phyloP scores from a whole-genome alignment of 2,888 invertebrate species.

The Helleia helle region DNA sequence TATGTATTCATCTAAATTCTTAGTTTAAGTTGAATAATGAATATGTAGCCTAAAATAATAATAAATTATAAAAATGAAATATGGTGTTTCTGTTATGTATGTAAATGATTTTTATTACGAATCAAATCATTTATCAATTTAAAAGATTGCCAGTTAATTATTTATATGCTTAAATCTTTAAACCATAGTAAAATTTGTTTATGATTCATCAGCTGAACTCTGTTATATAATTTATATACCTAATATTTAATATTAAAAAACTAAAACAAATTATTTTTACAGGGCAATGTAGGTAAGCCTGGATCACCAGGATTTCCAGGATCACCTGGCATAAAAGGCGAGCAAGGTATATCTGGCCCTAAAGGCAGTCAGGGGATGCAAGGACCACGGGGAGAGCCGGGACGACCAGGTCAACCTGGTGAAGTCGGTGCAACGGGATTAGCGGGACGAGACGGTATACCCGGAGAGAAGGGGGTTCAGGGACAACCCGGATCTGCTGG shows the following conservation, averaged over 20 bases:
- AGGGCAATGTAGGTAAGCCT: conserved; percentile 87
- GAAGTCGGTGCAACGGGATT: conserved; percentile 83
- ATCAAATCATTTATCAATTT: too few relatives aligned
- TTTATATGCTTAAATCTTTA: too few relatives aligned
- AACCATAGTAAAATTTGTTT: too few relatives aligned
- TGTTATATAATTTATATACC: too few relatives aligned
- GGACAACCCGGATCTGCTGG: conserved; percentile 83
- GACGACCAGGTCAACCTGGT: conserved; percentile 84
- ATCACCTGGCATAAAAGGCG: conserved; percentile 85
- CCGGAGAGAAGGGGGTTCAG: conserved; percentile 85
- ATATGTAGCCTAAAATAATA: too few relatives aligned
- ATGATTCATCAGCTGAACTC: too few relatives aligned
- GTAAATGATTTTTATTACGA: too few relatives aligned
- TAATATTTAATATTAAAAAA: too few relatives aligned
- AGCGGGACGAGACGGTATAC: conserved; percentile 85
- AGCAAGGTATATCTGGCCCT: conserved; percentile 81
- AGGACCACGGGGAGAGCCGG: conserved; percentile 87
- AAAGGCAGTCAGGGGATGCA: conserved; percentile 88
- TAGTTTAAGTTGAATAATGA: too few relatives aligned
- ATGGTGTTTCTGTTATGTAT: too few relatives aligned
- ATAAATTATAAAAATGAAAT: too few relatives aligned
- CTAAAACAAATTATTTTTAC: conserved; percentile 24
- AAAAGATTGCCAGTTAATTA: too few relatives aligned
- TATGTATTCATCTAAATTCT: conserved; percentile 44
- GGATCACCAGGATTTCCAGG: conserved; percentile 92